Conservation (phyloP, 2,113 vertebrate species). For the Nymphicus hollandicus region DNA sequence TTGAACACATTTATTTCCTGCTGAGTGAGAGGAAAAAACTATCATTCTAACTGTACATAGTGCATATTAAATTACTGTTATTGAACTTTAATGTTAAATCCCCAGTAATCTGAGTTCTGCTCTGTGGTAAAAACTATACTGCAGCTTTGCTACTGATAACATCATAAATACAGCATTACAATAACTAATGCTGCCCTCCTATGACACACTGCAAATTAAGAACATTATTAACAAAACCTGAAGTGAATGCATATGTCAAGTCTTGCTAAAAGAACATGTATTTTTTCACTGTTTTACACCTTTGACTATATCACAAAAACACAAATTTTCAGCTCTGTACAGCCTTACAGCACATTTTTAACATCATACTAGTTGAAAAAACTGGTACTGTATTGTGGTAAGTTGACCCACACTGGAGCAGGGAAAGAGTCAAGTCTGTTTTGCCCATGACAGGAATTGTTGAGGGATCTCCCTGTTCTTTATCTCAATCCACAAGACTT, state of each 20-base stretch:
- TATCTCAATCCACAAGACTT: not conserved
- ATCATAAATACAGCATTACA: conserved; percentile 36
- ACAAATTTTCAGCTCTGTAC: conserved; percentile 8
- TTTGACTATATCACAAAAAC: conserved; percentile 11
- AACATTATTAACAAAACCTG: conserved; percentile 61
- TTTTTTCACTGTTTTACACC: conserved; percentile 29
- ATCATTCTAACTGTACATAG: not conserved
- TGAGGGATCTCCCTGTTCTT: not conserved
- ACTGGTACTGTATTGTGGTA: not conserved
- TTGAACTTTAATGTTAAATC: conserved; percentile 42
- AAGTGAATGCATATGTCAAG: conserved; percentile 44
- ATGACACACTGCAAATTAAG: conserved; percentile 65
- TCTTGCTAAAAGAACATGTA: not conserved
- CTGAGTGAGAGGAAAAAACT: not conserved
- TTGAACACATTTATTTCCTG: not conserved
- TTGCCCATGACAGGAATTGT: not conserved
- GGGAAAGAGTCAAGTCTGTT: not conserved
- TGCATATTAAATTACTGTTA: conserved; percentile 38
- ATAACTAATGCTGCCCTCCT: conserved; percentile 59
- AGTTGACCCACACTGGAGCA: not conserved
- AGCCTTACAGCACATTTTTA: not conserved
- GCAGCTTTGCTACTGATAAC: conserved; percentile 15
- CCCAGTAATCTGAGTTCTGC: not conserved
- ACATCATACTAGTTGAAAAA: conserved; percentile 23
- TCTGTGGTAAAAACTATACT: not conserved